phyloP scores from a whole-genome alignment of 2,113 vertebrate species.

The Globicephala melas region DNA sequence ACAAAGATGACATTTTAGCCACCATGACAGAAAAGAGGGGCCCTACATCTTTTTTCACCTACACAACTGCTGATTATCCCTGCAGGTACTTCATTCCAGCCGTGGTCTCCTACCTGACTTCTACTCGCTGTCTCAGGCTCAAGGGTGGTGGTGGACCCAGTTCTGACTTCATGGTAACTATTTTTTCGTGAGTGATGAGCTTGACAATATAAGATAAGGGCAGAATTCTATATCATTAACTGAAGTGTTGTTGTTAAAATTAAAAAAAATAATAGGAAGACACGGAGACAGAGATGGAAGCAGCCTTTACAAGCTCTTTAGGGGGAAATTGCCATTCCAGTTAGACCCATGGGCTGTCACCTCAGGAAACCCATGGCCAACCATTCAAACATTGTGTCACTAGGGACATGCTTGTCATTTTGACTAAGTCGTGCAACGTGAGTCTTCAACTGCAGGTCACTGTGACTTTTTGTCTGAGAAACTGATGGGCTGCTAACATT shows the following conservation, averaged over 20 bases:
- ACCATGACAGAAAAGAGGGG: background rate
- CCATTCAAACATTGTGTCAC: background rate
- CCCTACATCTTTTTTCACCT: background rate
- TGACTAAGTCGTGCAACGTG: slow-evolving; percentile 37
- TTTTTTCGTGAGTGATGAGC: background rate
- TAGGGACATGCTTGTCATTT: slow-evolving; percentile 33
- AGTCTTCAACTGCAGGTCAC: slow-evolving; percentile 52
- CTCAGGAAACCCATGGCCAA: background rate
- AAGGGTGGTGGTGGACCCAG: background rate
- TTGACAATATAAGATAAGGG: slow-evolving; percentile 18
- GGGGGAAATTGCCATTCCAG: background rate
- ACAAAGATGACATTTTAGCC: background rate
- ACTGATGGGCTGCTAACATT: background rate
- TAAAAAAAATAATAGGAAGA: background rate
- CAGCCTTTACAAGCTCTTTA: background rate
- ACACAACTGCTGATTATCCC: background rate
- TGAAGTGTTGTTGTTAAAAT: background rate
- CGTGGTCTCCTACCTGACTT: background rate
- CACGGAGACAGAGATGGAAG: background rate
- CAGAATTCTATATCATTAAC: background rate
- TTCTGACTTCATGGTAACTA: background rate
- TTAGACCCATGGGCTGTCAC: background rate
- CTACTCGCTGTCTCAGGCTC: background rate
- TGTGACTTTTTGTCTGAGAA: slow-evolving; percentile 53
- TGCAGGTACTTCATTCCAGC: background rate